Base-by-base conservation (phyloP, 2,888 invertebrate genomes). In the Patella caerulea region DNA sequence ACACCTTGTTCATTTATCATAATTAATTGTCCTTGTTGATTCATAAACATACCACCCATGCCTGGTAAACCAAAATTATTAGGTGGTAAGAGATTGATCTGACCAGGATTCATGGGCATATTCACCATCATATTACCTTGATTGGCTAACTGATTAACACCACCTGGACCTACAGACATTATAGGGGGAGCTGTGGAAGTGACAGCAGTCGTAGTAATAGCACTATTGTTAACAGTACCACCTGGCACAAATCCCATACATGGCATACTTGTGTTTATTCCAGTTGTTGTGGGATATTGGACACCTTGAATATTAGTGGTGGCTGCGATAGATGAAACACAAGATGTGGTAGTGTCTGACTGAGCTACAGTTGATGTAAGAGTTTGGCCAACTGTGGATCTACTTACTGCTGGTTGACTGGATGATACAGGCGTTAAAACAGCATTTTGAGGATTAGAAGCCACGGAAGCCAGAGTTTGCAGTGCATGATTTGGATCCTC, bases 1-100 rank as follows among this genome's bases (percentile, higher is more conserved):
- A 87, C 80, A 11, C 88, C 88, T 77, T 86, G 88, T 71, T 88
- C 88, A 78, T 87, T 87, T 29, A 88, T 81, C 75, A 87, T 83
- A 80, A 88, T 84, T 1, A 87, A 82, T 74, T 88, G 87, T 76
- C 86, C 87, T 73, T 85, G 85, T 72, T 84, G 86, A 71, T 82
- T 79, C 17, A 80, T 76, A 5, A 84, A 65, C 12, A 78, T 76
- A 71, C 76, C 79, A 19, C 76, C 72, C 14, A 81, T 72, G 5
- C 79, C 79, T 78, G 14, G 73, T 53, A 45, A 85, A 15, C 19
- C 29, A 29, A 55, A 34, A 24, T 55, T 34, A 72, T 72, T 72
- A 29, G 72, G 34, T 29, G 73, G 52, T 24, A 74, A 29, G 15
- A 75, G 24, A 19, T 53, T 34, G 17, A 69, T 84, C 71, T 84